Percentiles rank a stretch among this genome's conserved stretches.
phyloP scores from a whole-genome alignment of 2,888 invertebrate species.

The Ophion obscuratus region DNA sequence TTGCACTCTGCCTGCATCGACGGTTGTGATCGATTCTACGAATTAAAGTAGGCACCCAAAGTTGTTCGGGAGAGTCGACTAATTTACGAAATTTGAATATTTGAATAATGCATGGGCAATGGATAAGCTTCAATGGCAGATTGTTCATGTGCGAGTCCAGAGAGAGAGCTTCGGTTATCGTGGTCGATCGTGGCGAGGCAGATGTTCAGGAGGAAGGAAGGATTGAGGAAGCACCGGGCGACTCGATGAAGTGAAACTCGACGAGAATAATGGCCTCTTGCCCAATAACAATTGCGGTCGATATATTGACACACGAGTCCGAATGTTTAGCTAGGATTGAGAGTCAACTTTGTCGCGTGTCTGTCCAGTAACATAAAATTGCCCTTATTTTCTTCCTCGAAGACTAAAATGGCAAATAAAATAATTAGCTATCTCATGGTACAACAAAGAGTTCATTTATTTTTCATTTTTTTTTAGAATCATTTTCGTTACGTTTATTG shows the following conservation, averaged over 20 bases:
- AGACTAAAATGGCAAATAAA: not conserved
- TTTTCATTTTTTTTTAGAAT: too few relatives aligned
- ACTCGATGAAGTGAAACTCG: conserved; percentile 31
- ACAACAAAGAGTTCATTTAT: not conserved
- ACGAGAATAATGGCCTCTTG: conserved; percentile 14
- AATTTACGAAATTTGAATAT: conserved; percentile 50
- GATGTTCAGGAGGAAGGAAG: conserved; percentile 42
- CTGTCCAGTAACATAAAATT: not conserved
- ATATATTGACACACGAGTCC: not conserved
- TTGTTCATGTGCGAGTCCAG: not conserved
- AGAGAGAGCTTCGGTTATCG: conserved; percentile 26
- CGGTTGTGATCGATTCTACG: not conserved
- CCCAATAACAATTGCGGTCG: not conserved
- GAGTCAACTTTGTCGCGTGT: not conserved
- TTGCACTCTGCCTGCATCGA: not conserved
- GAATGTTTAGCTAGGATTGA: not conserved
- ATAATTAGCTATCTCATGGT: not conserved
- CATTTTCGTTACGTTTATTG: too few relatives aligned
- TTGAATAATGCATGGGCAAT: conserved; percentile 53
- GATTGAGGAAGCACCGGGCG: conserved; percentile 26
- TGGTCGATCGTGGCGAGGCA: conserved; percentile 7
- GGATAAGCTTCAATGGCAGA: not conserved
- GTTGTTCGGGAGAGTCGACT: conserved; percentile 29
- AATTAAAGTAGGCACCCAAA: conserved; percentile 11
- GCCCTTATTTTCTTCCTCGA: not conserved